A percentile compares a stretch with the other conserved stretches of the same genome.
Evolutionary conservation across 2,888 invertebrate species (phyloP).

Genomic region (Limulus polyphemus): DNA sequence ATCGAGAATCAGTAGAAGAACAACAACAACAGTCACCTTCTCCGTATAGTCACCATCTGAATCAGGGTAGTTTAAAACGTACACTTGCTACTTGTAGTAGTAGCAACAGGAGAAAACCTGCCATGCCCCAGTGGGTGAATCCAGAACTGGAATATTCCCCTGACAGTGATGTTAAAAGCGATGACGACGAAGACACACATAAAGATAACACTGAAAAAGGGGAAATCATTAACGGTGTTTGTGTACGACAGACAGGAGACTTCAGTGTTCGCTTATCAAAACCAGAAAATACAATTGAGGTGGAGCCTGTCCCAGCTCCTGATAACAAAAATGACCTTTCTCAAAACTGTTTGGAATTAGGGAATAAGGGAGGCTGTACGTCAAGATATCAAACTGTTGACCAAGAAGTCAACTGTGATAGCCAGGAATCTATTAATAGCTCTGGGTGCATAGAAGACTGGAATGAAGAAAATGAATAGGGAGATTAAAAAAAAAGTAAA

Average conservation of each 20-base stretch:
- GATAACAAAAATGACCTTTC: no score
- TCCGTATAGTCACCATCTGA: constrained; percentile 3
- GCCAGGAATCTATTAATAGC: no score
- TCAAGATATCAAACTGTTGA: no score
- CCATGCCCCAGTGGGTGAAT: constrained; percentile 94
- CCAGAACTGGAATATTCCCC: constrained; percentile 49
- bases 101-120: constrained; percentile 63
- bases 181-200: constrained; percentile 26
- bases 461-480: no score
- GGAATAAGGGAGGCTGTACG: no score
- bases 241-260: constrained; percentile 17
- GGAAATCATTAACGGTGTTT: constrained; percentile 19
- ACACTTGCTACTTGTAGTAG: constrained; percentile 3
- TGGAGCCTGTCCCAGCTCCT: constrained; percentile 52
- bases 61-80: constrained; percentile 1
- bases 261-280: neutral
- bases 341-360: no score
- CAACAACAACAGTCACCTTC: neutral
- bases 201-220: constrained; percentile 18
- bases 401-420: no score
- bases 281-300: constrained; percentile 54
- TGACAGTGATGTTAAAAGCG: constrained; percentile 29
- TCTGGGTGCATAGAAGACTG: no score
- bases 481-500: no score
- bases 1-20: constrained; percentile 20